Base-by-base conservation (phyloP, 2,113 vertebrate genomes). In the Ciconia boyciana region DNA sequence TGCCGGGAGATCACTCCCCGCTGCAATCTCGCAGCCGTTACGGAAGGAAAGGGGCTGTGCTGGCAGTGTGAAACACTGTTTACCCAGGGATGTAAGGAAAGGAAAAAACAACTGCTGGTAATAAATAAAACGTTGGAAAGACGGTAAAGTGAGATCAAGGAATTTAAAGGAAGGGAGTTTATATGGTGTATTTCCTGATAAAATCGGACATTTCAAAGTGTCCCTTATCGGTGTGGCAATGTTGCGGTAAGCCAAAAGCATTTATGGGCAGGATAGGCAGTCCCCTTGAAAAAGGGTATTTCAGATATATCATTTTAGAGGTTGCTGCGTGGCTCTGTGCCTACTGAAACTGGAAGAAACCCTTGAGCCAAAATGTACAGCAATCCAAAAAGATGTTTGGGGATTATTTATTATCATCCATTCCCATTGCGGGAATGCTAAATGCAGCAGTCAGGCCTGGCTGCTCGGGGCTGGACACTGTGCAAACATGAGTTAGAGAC, bases 131-230 rank as follows among this genome's bases (percentile, higher is more conserved):
- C 13, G 5, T 16, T 68, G 62, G 70, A 48, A 89, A 74, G 93
- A 72, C 51, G 89, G 93, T 93, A 87, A 94, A 94, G 74, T 22
- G 66, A 62, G 39, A 80, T 77, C 28, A 65, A 93, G 89, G 95
- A 80, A 87, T 92, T 72, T 26, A 74, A 49, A 64, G 93, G 91
- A 80, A 83, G 87, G 84, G 87, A 69, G n/a, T 93, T 95, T 87
- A 79, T 85, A 44, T 46, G 74, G 58, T 25, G 58, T 5, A 39
- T 80, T 95, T 95, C 81, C 95, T 91, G 91, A 93, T 94, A 79
- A 87, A 94, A 76, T 83, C 36, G 49, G 89, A 16, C 4, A 1
- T 89, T 95, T 94, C 95, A 94, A 97, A 96, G 89, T 8, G 17
- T 79, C 81, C 57, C 72, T 81, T 8, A 10, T 26, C 31, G 1